Conservation (phyloP, 1,140 invertebrate genomes). For the Psix sp. region DNA sequence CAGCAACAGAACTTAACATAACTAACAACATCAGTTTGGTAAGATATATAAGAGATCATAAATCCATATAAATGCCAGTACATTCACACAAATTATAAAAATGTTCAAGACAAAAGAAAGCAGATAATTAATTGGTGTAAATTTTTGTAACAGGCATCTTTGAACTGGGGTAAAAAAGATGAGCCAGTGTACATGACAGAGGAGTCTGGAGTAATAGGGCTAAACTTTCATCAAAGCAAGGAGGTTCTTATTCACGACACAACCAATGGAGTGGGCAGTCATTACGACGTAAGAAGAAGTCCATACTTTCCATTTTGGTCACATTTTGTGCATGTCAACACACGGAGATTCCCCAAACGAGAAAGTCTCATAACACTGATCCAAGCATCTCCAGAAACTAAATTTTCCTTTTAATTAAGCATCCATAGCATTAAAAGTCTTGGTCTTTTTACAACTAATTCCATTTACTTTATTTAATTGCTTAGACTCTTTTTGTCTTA, state of each 20-base stretch:
- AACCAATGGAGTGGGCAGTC: constrained; percentile 80
- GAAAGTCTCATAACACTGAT: constrained; percentile 14
- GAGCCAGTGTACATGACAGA: constrained; percentile 89
- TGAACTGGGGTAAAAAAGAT: constrained; percentile 88
- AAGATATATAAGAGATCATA: no score
- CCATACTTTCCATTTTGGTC: constrained; percentile 59
- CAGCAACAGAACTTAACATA: constrained; percentile 81
- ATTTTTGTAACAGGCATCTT: constrained; percentile 78
- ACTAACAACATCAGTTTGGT: constrained; percentile 87
- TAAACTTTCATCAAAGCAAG: constrained; percentile 93
- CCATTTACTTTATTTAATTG: no score
- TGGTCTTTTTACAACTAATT: no score
- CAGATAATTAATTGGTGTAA: no score
- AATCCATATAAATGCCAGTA: no score
- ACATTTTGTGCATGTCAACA: constrained; percentile 31
- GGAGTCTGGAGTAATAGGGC: constrained; percentile 88
- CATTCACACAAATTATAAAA: no score
- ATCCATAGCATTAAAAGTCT: no score
- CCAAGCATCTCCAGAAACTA: background rate
- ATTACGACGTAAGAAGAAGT: constrained; percentile 75
- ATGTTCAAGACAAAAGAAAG: no score
- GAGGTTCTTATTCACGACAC: constrained; percentile 88
- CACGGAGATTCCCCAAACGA: constrained; percentile 38
- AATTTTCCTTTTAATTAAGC: no score
- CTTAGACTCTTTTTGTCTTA: no score